phyloP scores from a whole-genome alignment of 2,797 vertebrate species.

The Allobates femoralis region DNA sequence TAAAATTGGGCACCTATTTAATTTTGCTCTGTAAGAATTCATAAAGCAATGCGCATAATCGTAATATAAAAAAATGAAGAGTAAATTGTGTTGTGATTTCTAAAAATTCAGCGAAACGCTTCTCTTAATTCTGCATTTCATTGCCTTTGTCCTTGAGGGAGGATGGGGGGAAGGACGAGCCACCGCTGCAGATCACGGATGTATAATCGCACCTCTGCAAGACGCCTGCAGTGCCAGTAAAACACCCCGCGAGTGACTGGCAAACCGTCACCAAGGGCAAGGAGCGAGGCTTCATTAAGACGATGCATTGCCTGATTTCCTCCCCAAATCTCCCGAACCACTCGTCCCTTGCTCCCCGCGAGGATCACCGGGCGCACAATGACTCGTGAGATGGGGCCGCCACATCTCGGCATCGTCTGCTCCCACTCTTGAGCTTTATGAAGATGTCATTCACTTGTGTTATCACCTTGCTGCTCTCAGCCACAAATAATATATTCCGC shows the following conservation, averaged over 20 bases:
- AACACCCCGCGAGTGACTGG: neutral
- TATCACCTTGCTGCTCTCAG: constrained; percentile 38
- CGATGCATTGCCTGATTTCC: neutral
- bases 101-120: neutral
- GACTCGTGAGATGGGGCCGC: neutral
- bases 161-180: constrained; percentile 22
- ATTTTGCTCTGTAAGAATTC: no score
- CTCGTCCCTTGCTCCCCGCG: neutral
- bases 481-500: constrained; percentile 39
- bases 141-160: constrained; percentile 32
- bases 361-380: constrained; percentile 19
- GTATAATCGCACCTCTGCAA: neutral
- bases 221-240: neutral
- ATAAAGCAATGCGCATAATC: no score
- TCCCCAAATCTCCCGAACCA: no score
- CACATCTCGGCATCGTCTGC: neutral
- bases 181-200: neutral
- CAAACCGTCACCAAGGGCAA: neutral
- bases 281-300: neutral
- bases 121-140: constrained; percentile 6
- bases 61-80: no score
- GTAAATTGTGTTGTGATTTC: no score
- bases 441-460: constrained; percentile 48
- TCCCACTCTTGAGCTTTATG: constrained; percentile 30
- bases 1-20: no score